A percentile compares a stretch with the other conserved stretches of the same genome.
These are phyloP conservation scores for Gastrophysa polygoni DNA, from an alignment of 2,888 invertebrate genomes.

Conservation along the genomic window DNA sequence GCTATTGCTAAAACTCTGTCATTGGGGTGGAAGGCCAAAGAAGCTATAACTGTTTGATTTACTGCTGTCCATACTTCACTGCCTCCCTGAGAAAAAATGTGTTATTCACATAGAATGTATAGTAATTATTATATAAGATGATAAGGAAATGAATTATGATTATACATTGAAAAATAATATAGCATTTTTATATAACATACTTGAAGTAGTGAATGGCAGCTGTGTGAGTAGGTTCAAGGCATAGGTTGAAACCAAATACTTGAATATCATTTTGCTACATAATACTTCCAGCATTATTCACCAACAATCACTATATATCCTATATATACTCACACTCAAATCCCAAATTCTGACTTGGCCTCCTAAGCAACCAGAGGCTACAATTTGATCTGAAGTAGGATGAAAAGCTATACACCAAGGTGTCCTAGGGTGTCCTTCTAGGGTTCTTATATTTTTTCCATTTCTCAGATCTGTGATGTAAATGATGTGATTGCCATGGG, in stretches of 20 bases:
- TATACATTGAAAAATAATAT: too few species aligned
- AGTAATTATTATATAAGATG: too few species aligned
- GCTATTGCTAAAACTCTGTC: constrained; percentile 85
- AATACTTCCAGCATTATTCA: too few species aligned
- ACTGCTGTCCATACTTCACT: constrained; percentile 83
- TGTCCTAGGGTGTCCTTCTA: constrained; percentile 84
- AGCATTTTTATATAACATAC: too few species aligned
- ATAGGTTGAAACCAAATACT: neutral
- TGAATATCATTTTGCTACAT: neutral
- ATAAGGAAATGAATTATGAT: too few species aligned
- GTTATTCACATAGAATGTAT: too few species aligned
- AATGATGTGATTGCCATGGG: constrained; percentile 88
- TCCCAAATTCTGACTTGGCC: constrained; percentile 93
- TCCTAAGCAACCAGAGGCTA: constrained; percentile 87
- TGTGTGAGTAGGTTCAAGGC: too few species aligned
- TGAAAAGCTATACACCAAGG: constrained; percentile 93
- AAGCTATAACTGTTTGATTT: constrained; percentile 78
- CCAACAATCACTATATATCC: too few species aligned
- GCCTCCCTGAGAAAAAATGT: constrained; percentile 75
- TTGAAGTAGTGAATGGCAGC: too few species aligned
- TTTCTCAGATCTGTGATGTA: constrained; percentile 81
- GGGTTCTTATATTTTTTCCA: constrained; percentile 76
- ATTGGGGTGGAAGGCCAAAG: constrained; percentile 85
- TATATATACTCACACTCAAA: constrained; percentile 63
- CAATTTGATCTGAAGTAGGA: constrained; percentile 79